These are phyloP conservation scores for Phrynosoma blainvillii DNA, from an alignment of 2,113 vertebrate genomes.

Conservation along the genomic window DNA sequence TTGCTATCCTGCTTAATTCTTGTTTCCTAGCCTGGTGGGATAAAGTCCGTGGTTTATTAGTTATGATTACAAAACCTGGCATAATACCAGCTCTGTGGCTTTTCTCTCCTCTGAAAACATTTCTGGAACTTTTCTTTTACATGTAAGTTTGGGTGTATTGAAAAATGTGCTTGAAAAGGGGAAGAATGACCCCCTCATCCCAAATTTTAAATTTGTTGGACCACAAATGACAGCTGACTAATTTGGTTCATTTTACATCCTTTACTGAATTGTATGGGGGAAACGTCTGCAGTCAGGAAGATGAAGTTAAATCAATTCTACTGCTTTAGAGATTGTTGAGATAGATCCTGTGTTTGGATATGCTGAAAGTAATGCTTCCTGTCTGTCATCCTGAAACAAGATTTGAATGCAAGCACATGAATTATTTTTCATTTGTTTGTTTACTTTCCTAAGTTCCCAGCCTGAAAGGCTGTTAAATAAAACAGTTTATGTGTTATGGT, in stretches of 20 bases:
- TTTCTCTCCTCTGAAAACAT: neutral
- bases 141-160: neutral
- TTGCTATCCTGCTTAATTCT: too few relatives aligned
- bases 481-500: neutral
- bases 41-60: too few relatives aligned
- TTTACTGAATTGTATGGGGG: neutral
- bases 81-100: neutral
- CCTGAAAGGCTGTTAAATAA: neutral
- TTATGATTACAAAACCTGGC: too few relatives aligned
- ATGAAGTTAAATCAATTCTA: neutral
- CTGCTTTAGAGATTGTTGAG: neutral
- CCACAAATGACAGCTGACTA: neutral
- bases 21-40: too few relatives aligned
- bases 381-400: neutral
- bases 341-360: neutral
- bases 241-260: neutral
- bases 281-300: neutral
- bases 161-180: neutral
- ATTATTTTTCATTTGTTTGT: neutral
- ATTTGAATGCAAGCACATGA: neutral
- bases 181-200: neutral
- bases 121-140: neutral
- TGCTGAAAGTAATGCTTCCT: neutral
- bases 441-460: neutral
- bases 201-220: neutral